Evolutionary conservation across 2,888 invertebrate genomes (phyloP), one percentile per base, ranked within the genome.

Genomic region (Ametastegia equiseti): DNA sequence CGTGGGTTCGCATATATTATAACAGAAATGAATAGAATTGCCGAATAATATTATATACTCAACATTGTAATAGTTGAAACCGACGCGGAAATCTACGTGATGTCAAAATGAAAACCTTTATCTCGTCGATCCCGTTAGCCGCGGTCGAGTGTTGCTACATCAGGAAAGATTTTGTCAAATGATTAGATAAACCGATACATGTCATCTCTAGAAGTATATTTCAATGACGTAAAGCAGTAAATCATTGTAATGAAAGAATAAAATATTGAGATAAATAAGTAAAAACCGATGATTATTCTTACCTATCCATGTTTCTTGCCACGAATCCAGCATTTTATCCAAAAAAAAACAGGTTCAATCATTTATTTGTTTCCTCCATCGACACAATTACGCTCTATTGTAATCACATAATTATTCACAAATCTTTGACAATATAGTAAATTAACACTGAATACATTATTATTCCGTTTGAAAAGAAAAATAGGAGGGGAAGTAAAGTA

Each of bases 271-370:
- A 30, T n/a, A 33, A n/a, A 33, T 15, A n/a, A 23, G n/a, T 23
- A 69, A 23, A 69, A 15, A 54, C 19, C 23, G 54, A 19, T 19
- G 7, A 33, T n/a, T 23, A 57, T 60, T 63, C 78, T 78, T 42
- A 78, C 78, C 78, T 57, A 78, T 78, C 78, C 78, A 78, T 78
- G 15, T 78, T 78, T n/a, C n/a, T n/a, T 39, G 78, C 54, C 33
- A 36, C 13, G 23, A 75, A 75, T 36, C 57, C 78, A 78, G 78
- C 78, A 78, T 78, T 23, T 78, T 78, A 78, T 78, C 78, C 42
- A 78, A 9, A 13, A 60, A 36, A 75, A 36, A 36, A 73, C 15
- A 0, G 4, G n/a, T 47, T 30, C 30, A 9, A 45, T 54, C 1
- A 2, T 54, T 42, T 42, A 2, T 42, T 42, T 3, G 7, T 42